These are phyloP conservation scores for Gonocerus acuteangulatus DNA, from an alignment of 2,888 invertebrate species.

Conservation along the genomic window DNA sequence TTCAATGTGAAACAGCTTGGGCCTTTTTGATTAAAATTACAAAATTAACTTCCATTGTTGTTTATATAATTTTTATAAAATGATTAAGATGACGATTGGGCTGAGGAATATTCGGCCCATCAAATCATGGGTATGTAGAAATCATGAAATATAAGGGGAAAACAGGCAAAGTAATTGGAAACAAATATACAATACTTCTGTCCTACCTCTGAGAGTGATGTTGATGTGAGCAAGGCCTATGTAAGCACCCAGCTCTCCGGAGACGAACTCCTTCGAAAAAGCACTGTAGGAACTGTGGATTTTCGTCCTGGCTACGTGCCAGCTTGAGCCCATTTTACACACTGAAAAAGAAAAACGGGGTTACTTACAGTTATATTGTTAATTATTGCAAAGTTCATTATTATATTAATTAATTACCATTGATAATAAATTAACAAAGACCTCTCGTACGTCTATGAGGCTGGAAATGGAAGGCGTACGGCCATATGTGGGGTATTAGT, in stretches of 20 bases:
- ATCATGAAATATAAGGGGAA: too few species aligned
- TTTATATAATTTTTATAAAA: too few species aligned
- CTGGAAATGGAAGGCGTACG: neutral
- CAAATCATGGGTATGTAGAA: too few species aligned
- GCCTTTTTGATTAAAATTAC: too few species aligned
- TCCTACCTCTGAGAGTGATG: conserved; percentile 79
- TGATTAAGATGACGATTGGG: too few species aligned
- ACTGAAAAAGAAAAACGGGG: conserved; percentile 46
- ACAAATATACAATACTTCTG: too few species aligned
- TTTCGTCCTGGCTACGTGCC: conserved; percentile 80
- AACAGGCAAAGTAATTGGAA: too few species aligned
- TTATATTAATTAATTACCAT: neutral
- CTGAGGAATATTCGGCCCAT: too few species aligned
- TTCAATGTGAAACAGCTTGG: too few species aligned
- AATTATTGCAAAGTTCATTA: neutral
- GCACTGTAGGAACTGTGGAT: conserved; percentile 83
- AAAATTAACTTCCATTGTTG: too few species aligned
- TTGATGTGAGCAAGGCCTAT: conserved; percentile 92
- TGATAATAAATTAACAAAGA: neutral
- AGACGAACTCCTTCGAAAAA: conserved; percentile 78
- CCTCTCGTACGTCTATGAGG: neutral
- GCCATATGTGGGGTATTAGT: too few species aligned
- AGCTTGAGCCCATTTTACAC: conserved; percentile 80
- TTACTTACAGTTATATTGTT: neutral
- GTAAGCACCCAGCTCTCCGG: conserved; percentile 82